These are phyloP conservation scores for Altica lythri DNA, from an alignment of 2,888 invertebrate genomes.

Conservation along the genomic window DNA sequence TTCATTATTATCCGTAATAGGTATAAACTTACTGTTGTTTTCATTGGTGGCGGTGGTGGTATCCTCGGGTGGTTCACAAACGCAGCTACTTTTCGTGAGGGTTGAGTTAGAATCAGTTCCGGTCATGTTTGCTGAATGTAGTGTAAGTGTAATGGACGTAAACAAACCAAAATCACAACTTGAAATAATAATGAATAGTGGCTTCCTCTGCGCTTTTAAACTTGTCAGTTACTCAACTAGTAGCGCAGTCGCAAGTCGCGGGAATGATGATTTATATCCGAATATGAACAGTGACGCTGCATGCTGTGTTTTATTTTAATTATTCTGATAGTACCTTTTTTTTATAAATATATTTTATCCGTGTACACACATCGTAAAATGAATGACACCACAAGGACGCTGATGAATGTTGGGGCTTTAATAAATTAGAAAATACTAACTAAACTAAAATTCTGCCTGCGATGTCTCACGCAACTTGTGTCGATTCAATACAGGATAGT, in stretches of 20 bases:
- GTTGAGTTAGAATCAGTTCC: background rate
- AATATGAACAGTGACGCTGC: too few relatives aligned
- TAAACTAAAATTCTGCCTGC: too few relatives aligned
- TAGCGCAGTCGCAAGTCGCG: conserved; percentile 1
- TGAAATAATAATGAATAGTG: background rate
- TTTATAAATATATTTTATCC: too few relatives aligned
- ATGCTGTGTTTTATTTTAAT: too few relatives aligned
- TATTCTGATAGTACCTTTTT: too few relatives aligned
- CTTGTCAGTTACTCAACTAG: background rate
- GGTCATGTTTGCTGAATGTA: background rate
- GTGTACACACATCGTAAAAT: too few relatives aligned
- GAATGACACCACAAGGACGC: too few relatives aligned
- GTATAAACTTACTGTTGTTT: conserved; percentile 2
- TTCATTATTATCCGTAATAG: background rate
- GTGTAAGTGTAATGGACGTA: background rate
- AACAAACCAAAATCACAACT: background rate
- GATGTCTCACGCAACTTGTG: too few relatives aligned
- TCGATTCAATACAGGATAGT: too few relatives aligned
- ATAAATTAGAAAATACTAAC: too few relatives aligned
- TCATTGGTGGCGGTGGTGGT: background rate
- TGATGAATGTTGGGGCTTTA: too few relatives aligned
- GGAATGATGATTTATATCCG: too few relatives aligned
- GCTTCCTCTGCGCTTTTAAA: background rate
- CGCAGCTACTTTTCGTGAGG: conserved; percentile 2
- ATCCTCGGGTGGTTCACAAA: conserved; percentile 5